Percentiles rank a stretch among this genome's conserved stretches.
phyloP scores from a whole-genome alignment of 2,888 invertebrate genomes.

The Tillus elongatus region DNA sequence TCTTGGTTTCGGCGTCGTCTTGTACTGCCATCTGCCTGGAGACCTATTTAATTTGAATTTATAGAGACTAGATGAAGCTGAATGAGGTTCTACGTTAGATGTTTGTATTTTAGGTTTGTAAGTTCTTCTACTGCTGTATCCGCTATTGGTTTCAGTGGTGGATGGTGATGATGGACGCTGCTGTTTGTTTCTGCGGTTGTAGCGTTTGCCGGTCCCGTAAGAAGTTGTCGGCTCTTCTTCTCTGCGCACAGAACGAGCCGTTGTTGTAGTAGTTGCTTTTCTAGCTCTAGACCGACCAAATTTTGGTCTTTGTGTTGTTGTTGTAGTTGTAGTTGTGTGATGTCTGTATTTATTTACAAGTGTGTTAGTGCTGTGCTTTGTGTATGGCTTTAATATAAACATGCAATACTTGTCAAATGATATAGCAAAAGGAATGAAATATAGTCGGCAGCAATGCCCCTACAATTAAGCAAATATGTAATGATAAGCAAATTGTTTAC shows the following conservation, averaged over 20 bases:
- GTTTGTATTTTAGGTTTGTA: conserved; percentile 60
- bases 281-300: conserved; percentile 39
- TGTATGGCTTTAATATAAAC: not conserved
- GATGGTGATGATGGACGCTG: conserved; percentile 29
- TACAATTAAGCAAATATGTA: too few relatives aligned
- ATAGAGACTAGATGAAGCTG: conserved; percentile 55
- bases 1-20: conserved; percentile 79
- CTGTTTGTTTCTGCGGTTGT: conserved; percentile 40
- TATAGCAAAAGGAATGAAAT: too few relatives aligned
- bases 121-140: conserved; percentile 45
- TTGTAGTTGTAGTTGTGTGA: too few relatives aligned
- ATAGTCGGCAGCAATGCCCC: too few relatives aligned
- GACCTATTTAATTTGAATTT: conserved; percentile 75
- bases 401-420: too few relatives aligned
- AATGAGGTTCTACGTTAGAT: conserved; percentile 45
- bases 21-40: conserved; percentile 84
- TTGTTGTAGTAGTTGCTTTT: conserved; percentile 45
- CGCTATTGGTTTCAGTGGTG: conserved; percentile 35
- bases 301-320: conserved; percentile 36
- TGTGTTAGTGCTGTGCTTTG: conserved; percentile 29
- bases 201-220: conserved; percentile 46
- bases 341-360: conserved; percentile 42
- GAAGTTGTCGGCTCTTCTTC: conserved; percentile 43
- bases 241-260: conserved; percentile 60
- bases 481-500: too few relatives aligned